Base-by-base conservation (phyloP, 2,113 vertebrate genomes). In the Engystomops pustulosus region DNA sequence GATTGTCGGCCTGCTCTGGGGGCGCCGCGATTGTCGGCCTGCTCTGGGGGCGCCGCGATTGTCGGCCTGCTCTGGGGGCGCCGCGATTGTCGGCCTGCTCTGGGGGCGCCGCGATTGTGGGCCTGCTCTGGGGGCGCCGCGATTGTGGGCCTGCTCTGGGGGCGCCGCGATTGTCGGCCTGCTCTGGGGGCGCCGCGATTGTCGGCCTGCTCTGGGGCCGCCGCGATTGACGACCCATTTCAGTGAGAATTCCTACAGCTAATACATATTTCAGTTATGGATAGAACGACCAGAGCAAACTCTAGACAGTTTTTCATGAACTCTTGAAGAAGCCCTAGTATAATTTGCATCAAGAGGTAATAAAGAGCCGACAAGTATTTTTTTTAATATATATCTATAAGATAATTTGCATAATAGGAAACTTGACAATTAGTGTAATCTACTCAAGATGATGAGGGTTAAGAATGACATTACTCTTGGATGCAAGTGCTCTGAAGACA, bases 361-460 rank as follows among this genome's bases (percentile, higher is more conserved):
- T 67, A 44, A 67, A 80, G 44, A 68, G 49, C 20, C 38, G 15
- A 51, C 79, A 80, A 80, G 62, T 34, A 80, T 44, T 51, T 65
- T 79, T 53, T n/a, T n/a, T n/a, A n/a, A n/a, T n/a, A n/a, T n/a
- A n/a, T n/a, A n/a, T n/a, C n/a, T 60, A 12, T 60, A 27, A 65
- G 55, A 68, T 80, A 47, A 80, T 80, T 80, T 67, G 25, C 6
- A 44, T 15, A 23, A 67, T 34, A 47, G 38, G 15, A 67, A 58
- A 23, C 34, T 58, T 34, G 27, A 0, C 27, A 74, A 74, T 74
- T 74, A 32, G 71, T 45, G 17, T 74, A 49, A 74, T 74, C 44
- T 44, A 49, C 45, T 74, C 7, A 10, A 32, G 44, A 36, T 7
- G 30, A 67, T 20, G 62, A 67, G 62, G 5, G 17, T 36, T 65